These are phyloP conservation scores for Halictus quadricinctus DNA, from an alignment of 2,888 invertebrate genomes.

Conservation along the genomic window DNA sequence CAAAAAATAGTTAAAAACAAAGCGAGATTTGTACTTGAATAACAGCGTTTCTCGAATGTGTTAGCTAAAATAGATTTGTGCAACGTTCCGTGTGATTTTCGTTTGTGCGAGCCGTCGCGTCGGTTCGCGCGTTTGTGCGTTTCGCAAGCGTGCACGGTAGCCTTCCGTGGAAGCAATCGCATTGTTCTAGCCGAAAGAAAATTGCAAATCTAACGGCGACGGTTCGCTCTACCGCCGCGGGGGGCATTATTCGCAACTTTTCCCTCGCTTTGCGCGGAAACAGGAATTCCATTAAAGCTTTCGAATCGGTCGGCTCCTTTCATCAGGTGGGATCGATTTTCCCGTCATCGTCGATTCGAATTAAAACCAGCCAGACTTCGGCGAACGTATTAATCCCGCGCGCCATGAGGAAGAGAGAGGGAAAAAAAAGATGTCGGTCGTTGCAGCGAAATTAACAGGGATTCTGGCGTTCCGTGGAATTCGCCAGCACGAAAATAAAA, in stretches of 20 bases:
- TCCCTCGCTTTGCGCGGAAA: constrained; percentile 28
- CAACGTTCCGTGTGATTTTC: neutral
- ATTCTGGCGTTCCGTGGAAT: neutral
- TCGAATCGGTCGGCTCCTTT: constrained; percentile 49
- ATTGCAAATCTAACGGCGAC: constrained; percentile 14
- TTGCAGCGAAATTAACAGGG: constrained; percentile 24
- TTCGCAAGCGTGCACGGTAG: neutral
- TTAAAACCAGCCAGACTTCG: constrained; percentile 45
- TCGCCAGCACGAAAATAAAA: neutral
- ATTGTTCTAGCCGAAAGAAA: constrained; percentile 16
- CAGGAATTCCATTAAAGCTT: constrained; percentile 56
- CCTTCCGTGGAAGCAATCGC: neutral
- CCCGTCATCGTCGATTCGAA: constrained; percentile 47
- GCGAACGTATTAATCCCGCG: constrained; percentile 44
- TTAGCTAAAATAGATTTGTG: neutral
- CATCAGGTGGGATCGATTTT: constrained; percentile 52
- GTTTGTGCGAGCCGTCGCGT: neutral
- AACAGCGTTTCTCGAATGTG: neutral
- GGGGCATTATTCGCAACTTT: constrained; percentile 39
- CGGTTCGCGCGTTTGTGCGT: neutral
- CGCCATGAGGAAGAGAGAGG: neutral
- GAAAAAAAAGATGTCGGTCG: neutral
- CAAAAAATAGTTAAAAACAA: neutral
- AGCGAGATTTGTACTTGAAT: neutral
- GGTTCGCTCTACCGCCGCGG: neutral